Evolutionary conservation across 1,140 invertebrate species (phyloP), one percentile per base, ranked within the genome.

Genomic region (Radopholus similis): DNA sequence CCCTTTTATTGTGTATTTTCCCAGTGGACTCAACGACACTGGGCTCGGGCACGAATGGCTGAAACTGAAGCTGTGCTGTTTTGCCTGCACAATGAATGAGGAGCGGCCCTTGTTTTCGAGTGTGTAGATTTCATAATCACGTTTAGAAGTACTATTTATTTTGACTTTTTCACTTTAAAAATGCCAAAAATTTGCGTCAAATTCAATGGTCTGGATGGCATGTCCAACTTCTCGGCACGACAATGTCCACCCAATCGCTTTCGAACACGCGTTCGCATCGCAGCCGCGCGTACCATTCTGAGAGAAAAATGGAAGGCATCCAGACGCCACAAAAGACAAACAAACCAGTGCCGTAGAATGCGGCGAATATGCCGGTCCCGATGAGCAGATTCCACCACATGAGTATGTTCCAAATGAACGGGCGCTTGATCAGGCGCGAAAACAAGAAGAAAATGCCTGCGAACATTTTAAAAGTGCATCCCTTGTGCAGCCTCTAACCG

Each of bases 381-480:
- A 81, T 79, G n/a, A 81, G 57, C 13, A 81, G 62, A 65, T 81
- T 81, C 63, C 80, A 82, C 76, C 76, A 81, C 21, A 81, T 57
- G 3, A 70, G 51, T n/a, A 74, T 65, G 57, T 81, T 81, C 80
- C 79, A 82, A 38, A 73, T 55, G 34, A 68, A 70, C 2, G 72
- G 49, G 11, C 63, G 59, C 58, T 60, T 64, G 38, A 81, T 82
- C n/a, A 81, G 51, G 18, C 76, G 64, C 2, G 79, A 82, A 34
- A 82, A 49, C 18, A 69, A 65, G 42, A 81, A 81, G 64, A 81
- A 81, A 55, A 79, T 73, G 11, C 77, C 73, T 75, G 15, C 32
- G 49, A n/a, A 2, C 1, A 62, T 66, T 26, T 71, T n/a, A 30
- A 47, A 57, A 58, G 56, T 54, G n/a, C n/a, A n/a, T n/a, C n/a